These are phyloP conservation scores for Polymixis flavicincta DNA, from an alignment of 2,888 invertebrate genomes.

Conservation along the genomic window DNA sequence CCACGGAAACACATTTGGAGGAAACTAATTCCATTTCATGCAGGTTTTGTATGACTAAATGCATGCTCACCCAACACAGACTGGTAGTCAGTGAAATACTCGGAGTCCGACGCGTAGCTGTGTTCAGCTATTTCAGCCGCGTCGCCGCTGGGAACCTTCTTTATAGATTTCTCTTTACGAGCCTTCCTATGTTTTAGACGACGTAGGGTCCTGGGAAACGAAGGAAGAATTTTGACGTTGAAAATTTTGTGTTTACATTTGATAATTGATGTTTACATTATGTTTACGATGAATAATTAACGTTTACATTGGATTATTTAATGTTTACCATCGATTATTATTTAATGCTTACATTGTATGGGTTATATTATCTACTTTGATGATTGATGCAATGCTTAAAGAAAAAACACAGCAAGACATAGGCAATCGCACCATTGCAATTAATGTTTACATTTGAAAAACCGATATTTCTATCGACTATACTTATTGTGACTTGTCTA, in stretches of 20 bases:
- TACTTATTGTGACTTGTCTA: neutral
- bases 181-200: constrained; percentile 76
- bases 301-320: neutral
- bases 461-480: too few species aligned
- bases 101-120: constrained; percentile 84
- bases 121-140: constrained; percentile 72
- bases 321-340: neutral
- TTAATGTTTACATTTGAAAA: neutral
- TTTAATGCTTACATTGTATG: neutral
- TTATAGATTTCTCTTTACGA: constrained; percentile 69
- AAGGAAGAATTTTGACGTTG: neutral
- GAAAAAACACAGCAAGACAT: neutral
- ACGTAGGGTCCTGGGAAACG: constrained; percentile 74
- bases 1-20: too few species aligned
- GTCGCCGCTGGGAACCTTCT: constrained; percentile 68
- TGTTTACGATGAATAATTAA: neutral
- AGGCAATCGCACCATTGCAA: neutral
- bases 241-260: neutral
- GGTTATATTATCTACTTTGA: neutral
- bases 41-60: neutral
- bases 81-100: constrained; percentile 87
- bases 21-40: too few species aligned
- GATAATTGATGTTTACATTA: neutral
- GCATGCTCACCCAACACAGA: constrained; percentile 78
- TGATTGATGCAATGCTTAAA: neutral